phyloP scores from a whole-genome alignment of 92 coral and sea anemone species.

The Blastomussa wellsi region DNA sequence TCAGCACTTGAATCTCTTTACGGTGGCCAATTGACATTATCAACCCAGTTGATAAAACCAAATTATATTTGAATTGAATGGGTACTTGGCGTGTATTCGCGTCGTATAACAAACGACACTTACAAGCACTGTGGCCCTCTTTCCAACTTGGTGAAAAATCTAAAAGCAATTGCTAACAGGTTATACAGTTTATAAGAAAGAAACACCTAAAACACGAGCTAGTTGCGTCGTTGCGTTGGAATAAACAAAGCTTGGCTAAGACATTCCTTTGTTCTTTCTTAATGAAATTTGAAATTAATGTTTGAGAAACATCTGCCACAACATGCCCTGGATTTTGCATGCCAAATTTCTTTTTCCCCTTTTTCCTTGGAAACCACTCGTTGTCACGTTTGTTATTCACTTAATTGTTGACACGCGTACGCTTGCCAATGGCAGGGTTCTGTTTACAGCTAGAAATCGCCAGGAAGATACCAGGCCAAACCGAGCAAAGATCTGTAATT shows the following conservation, averaged over 20 bases:
- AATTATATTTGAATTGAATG: too few relatives aligned
- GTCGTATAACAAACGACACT: not conserved
- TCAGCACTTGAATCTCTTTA: too few relatives aligned
- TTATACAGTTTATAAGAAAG: not conserved
- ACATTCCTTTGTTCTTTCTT: not conserved
- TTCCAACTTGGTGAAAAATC: not conserved
- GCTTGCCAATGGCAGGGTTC: not conserved
- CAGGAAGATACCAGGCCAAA: not conserved
- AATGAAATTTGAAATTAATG: not conserved
- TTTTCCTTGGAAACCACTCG: not conserved
- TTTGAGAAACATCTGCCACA: not conserved
- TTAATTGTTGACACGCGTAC: conserved; percentile 5
- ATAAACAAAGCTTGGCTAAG: not conserved
- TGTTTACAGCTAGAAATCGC: not conserved
- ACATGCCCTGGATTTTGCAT: not conserved
- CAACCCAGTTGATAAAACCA: too few relatives aligned
- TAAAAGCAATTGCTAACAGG: not conserved
- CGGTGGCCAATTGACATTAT: too few relatives aligned
- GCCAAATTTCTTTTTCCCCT: not conserved
- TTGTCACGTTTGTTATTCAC: not conserved
- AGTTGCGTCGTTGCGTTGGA: not conserved
- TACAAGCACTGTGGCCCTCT: not conserved
- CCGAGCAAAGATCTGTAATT: not conserved
- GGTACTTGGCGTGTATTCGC: not conserved
- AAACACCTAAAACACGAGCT: not conserved